These are phyloP conservation scores for Anhinga rufa DNA, from an alignment of 2,113 vertebrate species.

Conservation along the genomic window DNA sequence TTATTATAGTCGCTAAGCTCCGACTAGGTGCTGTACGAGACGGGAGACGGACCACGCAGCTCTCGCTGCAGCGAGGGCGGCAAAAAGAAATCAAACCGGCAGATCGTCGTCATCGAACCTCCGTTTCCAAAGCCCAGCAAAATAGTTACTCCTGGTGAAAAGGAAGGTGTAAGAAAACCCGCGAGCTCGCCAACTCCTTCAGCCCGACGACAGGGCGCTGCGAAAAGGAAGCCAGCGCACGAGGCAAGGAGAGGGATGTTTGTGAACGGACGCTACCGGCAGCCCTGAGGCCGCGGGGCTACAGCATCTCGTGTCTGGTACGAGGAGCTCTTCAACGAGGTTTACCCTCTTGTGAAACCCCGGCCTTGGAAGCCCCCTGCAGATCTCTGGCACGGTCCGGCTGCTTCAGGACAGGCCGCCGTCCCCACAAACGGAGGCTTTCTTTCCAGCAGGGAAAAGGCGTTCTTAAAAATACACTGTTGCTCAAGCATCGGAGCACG, in stretches of 20 bases:
- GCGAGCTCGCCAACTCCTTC: accelerated
- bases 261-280: accelerated
- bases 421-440: neutral
- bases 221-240: accelerated
- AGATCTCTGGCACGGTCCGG: neutral
- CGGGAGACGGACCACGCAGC: accelerated
- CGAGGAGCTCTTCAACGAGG: accelerated
- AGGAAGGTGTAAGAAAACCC: neutral
- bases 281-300: neutral
- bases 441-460: neutral
- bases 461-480: accelerated
- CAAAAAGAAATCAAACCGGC: neutral
- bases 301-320: accelerated
- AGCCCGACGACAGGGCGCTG: neutral
- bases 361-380: neutral
- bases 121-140: too few species aligned
- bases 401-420: neutral
- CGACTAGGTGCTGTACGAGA: neutral
- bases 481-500: neutral
- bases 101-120: neutral
- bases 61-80: neutral
- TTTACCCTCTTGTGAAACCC: too few species aligned
- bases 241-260: too few species aligned
- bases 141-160: neutral
- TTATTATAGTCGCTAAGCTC: neutral